These are phyloP conservation scores for Paramormyrops hopkinsi DNA, from an alignment of 2,797 vertebrate genomes.

Conservation along the genomic window DNA sequence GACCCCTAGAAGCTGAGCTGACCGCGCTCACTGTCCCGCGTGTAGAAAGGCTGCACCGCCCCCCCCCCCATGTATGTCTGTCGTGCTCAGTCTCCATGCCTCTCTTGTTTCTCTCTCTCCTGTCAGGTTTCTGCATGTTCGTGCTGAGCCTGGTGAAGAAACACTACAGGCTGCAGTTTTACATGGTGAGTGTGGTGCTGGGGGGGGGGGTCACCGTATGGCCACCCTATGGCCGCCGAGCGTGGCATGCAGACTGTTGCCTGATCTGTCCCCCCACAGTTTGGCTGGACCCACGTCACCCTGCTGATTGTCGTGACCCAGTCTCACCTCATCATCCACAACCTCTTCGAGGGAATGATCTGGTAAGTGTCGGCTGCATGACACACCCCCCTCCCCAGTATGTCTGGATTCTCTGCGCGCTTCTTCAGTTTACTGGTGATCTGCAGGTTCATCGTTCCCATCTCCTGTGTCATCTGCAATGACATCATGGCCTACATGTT, in stretches of 20 bases:
- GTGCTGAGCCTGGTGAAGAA: conserved; percentile 98
- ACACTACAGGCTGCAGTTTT: conserved; percentile 96
- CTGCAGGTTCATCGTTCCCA: conserved; percentile 95
- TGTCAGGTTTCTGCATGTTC: conserved; percentile 94
- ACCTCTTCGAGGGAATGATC: conserved; percentile 98
- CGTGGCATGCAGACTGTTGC: conserved; percentile 4
- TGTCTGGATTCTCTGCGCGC: neutral
- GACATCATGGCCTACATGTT: conserved; percentile 99
- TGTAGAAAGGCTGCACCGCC: neutral
- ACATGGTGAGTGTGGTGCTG: conserved; percentile 76
- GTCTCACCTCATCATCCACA: conserved; percentile 98
- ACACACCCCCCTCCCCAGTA: neutral
- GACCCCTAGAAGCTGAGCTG: neutral
- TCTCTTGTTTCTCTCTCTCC: conserved; percentile 17
- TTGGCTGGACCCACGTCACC: conserved; percentile 97
- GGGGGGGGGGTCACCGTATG: neutral
- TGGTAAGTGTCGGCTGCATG: conserved; percentile 63
- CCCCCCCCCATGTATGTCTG: neutral
- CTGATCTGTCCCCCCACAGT: conserved; percentile 57
- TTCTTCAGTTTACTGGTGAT: neutral
- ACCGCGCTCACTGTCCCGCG: neutral
- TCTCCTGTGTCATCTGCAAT: conserved; percentile 99
- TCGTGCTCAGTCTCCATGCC: neutral
- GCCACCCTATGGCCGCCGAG: neutral
- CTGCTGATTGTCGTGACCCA: conserved; percentile 95